Conservation (phyloP, 2,797 vertebrate genomes). For the Ceryle rudis region DNA sequence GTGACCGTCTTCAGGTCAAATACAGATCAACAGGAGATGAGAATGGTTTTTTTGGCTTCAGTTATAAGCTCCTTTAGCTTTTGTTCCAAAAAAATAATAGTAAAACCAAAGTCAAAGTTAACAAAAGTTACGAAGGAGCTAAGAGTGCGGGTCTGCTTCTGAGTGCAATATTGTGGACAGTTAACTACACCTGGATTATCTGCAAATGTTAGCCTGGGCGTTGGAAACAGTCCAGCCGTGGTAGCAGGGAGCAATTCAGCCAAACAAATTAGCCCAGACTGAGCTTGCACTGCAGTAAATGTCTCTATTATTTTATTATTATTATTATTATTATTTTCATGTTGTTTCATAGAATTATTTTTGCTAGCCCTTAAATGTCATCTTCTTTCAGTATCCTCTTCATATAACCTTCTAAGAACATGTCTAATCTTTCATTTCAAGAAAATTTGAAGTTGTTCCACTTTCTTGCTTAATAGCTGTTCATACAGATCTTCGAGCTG, state of each 20-base stretch:
- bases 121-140: background rate
- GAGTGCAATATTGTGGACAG: background rate
- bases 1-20: background rate
- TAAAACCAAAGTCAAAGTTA: background rate
- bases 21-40: background rate
- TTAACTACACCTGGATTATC: background rate
- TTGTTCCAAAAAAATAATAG: background rate
- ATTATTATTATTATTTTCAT: background rate
- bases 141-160: background rate
- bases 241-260: background rate
- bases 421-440: conserved; percentile 17
- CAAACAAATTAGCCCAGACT: background rate
- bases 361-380: background rate
- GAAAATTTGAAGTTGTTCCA: background rate
- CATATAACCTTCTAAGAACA: background rate
- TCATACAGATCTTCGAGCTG: conserved; percentile 40
- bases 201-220: background rate
- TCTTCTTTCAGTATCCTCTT: background rate
- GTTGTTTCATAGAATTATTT: background rate
- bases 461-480: conserved; percentile 19
- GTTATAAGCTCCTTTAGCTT: background rate
- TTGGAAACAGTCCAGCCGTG: background rate
- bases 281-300: background rate
- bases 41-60: background rate
- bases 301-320: background rate